These are phyloP conservation scores for Poecilia gillii DNA, from an alignment of 2,797 vertebrate species.

Conservation along the genomic window DNA sequence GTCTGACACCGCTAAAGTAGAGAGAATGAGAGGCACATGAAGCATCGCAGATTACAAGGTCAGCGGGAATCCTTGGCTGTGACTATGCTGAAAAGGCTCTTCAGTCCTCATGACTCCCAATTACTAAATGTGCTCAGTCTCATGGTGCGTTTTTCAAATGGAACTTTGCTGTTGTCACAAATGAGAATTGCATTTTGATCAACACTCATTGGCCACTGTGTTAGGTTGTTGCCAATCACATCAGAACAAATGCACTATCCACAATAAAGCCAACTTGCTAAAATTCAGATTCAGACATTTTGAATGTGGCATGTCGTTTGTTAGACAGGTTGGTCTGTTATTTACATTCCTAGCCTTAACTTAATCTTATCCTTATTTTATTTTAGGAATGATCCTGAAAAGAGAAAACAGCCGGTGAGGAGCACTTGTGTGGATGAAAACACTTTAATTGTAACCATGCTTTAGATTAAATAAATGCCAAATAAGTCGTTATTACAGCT, in stretches of 20 bases:
- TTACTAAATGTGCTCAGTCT: constrained; percentile 41
- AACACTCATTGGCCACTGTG: neutral
- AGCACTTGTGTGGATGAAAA: neutral
- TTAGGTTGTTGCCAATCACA: neutral
- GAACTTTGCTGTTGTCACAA: constrained; percentile 21
- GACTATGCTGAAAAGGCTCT: constrained; percentile 35
- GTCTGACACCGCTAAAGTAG: constrained; percentile 24
- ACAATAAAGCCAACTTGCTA: neutral
- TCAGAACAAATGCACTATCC: neutral
- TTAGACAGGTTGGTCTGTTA: neutral
- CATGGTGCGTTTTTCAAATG: constrained; percentile 34
- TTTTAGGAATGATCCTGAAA: neutral
- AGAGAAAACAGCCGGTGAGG: neutral
- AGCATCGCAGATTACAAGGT: constrained; percentile 61
- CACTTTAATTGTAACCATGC: neutral
- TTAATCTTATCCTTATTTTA: neutral
- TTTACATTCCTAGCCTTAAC: neutral
- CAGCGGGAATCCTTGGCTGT: constrained; percentile 39
- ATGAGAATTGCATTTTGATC: constrained; percentile 11
- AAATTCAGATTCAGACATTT: neutral
- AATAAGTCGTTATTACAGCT: neutral
- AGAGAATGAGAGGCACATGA: constrained; percentile 20
- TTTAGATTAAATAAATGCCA: neutral
- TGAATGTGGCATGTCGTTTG: neutral
- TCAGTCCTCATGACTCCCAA: constrained; percentile 45